Base-by-base conservation (phyloP, 2,888 invertebrate species). In the Ceraclea dissimilis region DNA sequence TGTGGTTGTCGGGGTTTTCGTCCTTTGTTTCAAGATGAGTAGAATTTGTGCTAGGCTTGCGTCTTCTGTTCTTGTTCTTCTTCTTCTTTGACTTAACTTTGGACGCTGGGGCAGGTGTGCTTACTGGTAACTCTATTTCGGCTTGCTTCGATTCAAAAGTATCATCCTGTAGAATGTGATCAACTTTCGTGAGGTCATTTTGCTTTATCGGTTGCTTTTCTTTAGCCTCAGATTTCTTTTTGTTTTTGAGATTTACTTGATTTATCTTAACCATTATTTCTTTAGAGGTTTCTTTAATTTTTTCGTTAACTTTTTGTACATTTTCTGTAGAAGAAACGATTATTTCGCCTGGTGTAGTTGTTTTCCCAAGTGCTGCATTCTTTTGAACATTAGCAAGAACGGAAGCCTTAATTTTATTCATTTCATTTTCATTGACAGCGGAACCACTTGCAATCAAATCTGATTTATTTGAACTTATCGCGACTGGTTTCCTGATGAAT, bases 351-450 rank as follows among this genome's bases (percentile, higher is more conserved):
- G 60, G 46, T 20, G 57, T 49, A 1, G 70, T 66, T 1, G 67
- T 68, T 19, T 64, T 64, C 46, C 69, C 67, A 17, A 66, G 63
- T 26, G 69, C 65, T 13, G 68, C 66, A 61, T 76, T 76, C 63
- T 79, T 79, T 60, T 78, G 75, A 0, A 77, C 73, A 63, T 78
- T 79, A 26, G 79, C 75, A 6, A 80, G 64, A 20, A 83, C 73
- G 1, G 84, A 80, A 5, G 83, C 81, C 65, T 84, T 84, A 16
- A 84, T 70, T 70, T 83, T 84, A 2, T 81, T 81, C 39, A 78
- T 72, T 2, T 73, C 73, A 64, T 77, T 77, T 66, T 78, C 78
- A 62, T 71, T 76, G 17, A 76, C 74, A 22, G 74, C 76, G 21
- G 76, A 76, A 18, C 76, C 76, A 60, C 73, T 70, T 39, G 77